These are phyloP conservation scores for Cosmia pyralina DNA, from an alignment of 2,888 invertebrate genomes.

Conservation along the genomic window DNA sequence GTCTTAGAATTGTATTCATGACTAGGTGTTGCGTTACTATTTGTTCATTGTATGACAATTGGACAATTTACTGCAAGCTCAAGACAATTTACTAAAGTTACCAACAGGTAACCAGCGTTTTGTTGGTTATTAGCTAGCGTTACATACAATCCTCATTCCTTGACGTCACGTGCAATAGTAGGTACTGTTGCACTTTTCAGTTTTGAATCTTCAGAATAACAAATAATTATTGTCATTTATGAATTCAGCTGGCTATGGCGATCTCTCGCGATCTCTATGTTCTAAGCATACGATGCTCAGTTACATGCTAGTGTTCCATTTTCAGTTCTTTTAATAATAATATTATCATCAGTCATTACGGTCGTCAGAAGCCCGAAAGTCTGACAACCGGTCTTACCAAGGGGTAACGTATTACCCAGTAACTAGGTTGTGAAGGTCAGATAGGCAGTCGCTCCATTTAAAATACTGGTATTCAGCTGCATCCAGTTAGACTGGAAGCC, in stretches of 20 bases:
- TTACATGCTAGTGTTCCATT: not conserved
- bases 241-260: not conserved
- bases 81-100: no score
- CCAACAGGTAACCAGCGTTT: conserved; percentile 2
- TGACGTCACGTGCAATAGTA: not conserved
- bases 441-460: no score
- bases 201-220: not conserved
- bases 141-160: not conserved
- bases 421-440: no score
- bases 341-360: no score
- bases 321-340: no score
- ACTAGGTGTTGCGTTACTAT: conserved; percentile 6
- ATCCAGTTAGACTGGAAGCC: no score
- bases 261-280: not conserved
- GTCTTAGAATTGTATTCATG: conserved; percentile 28
- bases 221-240: not conserved
- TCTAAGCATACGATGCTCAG: not conserved
- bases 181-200: not conserved
- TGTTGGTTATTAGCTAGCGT: not conserved
- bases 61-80: not conserved
- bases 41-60: conserved; percentile 2
- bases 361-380: no score
- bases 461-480: no score
- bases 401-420: no score
- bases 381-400: no score